Conservation (phyloP, 2,888 invertebrate genomes). For the Sialis fuliginosa region DNA sequence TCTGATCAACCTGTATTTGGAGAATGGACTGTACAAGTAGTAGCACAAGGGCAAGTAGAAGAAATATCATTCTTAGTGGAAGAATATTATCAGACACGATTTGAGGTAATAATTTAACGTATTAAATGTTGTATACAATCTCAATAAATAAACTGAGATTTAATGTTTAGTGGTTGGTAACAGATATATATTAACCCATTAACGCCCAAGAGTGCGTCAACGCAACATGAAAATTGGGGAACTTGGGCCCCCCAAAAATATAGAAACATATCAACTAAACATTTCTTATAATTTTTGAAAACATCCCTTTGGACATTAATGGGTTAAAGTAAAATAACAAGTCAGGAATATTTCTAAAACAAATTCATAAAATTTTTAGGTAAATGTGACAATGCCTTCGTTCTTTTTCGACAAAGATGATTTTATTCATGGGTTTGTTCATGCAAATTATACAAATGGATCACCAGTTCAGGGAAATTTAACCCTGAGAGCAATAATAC, state of each 20-base stretch:
- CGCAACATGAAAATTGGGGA: too few species aligned
- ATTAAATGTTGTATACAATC: too few species aligned
- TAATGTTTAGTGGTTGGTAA: too few species aligned
- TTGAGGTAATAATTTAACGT: slow-evolving; percentile 39
- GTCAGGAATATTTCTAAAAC: too few species aligned
- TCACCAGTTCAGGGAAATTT: slow-evolving; percentile 80
- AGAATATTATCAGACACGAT: slow-evolving; percentile 89
- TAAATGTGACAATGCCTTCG: slow-evolving; percentile 90
- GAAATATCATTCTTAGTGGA: slow-evolving; percentile 75
- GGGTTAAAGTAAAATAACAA: too few species aligned
- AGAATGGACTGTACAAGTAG: slow-evolving; percentile 77
- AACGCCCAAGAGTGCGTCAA: too few species aligned
- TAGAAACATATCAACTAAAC: too few species aligned
- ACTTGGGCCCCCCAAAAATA: too few species aligned
- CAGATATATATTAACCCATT: too few species aligned
- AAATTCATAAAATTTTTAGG: slow-evolving; percentile 24
- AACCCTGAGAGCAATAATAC: slow-evolving; percentile 62
- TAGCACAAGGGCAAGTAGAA: slow-evolving; percentile 78
- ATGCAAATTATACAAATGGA: slow-evolving; percentile 93
- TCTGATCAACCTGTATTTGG: slow-evolving; percentile 87
- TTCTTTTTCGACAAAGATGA: slow-evolving; percentile 80
- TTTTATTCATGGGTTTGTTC: slow-evolving; percentile 67
- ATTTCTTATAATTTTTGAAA: too few species aligned
- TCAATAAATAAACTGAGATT: too few species aligned
- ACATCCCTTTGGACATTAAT: too few species aligned